Base-by-base conservation (phyloP, 2,113 vertebrate genomes). In the Trochalopteron elliotii region DNA sequence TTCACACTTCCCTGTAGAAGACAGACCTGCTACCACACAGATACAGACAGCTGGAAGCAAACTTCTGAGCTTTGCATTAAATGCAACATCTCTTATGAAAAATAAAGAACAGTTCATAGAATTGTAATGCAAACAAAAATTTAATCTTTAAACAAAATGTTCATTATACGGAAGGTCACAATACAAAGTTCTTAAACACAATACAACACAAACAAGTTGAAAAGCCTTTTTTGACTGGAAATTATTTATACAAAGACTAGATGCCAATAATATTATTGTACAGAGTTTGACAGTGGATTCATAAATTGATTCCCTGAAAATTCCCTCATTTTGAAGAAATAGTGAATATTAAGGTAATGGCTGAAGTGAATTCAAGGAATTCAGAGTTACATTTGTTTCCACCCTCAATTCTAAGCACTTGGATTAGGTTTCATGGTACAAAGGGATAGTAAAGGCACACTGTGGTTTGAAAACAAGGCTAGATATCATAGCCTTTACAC, bases 121-220 rank as follows among this genome's bases (percentile, higher is more conserved):
- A 90, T 72, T 91, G 79, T 90, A 93, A 94, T 88, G 96, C 90
- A 91, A 96, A 94, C 91, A 87, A 92, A 74, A 94, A 94, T 98
- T 98, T 97, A 98, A 97, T 97, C 95, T 96, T 87, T 44, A 18
- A 96, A 89, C 75, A 69, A 74, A 90, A 59, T 3, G n/a, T 61
- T 88, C 79, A 94, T 5, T 90, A 93, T 87, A 94, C 0, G 47
- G 83, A 86, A 74, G 53, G 42, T 93, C 94, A 97, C 91, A 96
- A 90, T 91, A 97, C 78, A 97, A 93, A 90, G 79, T 79, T 93
- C 59, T 88, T 70, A 52, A 86, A 92, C 83, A 90, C 90, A 87
- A 84, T 47, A 91, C 76, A 96, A 85, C 69, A 96, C 63, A 89
- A 96, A 95, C 78, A 97, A 87, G 59, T 61, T 55, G n/a, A 92